Conservation (phyloP, 2,113 vertebrate species). For the Macrotis lagotis region DNA sequence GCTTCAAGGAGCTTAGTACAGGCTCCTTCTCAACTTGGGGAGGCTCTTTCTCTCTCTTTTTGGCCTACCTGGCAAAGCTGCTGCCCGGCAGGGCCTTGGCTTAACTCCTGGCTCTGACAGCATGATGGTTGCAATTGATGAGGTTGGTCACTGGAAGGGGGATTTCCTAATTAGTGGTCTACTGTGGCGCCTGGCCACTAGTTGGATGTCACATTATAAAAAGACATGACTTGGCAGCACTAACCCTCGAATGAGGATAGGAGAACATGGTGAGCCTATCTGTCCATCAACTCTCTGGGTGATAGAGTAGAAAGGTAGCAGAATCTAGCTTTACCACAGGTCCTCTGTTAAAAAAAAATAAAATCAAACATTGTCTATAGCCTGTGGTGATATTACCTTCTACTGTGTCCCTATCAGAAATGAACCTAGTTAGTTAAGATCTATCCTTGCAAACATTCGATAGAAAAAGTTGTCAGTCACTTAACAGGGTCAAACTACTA, state of each 20-base stretch:
- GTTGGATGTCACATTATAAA: background rate
- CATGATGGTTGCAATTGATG: slow-evolving; percentile 34
- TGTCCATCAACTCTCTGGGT: slow-evolving; percentile 48
- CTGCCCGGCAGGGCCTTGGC: background rate
- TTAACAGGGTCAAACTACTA: background rate
- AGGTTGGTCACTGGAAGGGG: slow-evolving; percentile 18
- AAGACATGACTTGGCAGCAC: slow-evolving; percentile 40
- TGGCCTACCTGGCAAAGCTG: slow-evolving; percentile 42
- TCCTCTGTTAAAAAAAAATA: slow-evolving; percentile 27
- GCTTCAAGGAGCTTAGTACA: background rate
- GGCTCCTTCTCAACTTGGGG: slow-evolving; percentile 26
- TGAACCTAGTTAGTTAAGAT: slow-evolving; percentile 15
- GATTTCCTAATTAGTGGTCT: slow-evolving; percentile 41
- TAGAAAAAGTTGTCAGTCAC: slow-evolving; percentile 1
- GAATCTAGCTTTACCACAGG: slow-evolving; percentile 22
- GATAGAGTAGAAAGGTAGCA: slow-evolving; percentile 23
- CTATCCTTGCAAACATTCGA: slow-evolving; percentile 27
- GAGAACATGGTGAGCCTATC: slow-evolving; percentile 44
- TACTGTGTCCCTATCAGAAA: background rate
- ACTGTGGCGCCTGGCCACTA: background rate
- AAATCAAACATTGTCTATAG: slow-evolving; percentile 14
- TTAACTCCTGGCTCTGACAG: slow-evolving; percentile 23
- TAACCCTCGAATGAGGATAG: slow-evolving; percentile 53
- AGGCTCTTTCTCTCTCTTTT: background rate
- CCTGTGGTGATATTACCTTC: slow-evolving; percentile 36